A percentile compares a stretch with the other conserved stretches of the same genome.
Conservation (phyloP, 1,140 invertebrate genomes). For the Arctopsyche grandis region DNA sequence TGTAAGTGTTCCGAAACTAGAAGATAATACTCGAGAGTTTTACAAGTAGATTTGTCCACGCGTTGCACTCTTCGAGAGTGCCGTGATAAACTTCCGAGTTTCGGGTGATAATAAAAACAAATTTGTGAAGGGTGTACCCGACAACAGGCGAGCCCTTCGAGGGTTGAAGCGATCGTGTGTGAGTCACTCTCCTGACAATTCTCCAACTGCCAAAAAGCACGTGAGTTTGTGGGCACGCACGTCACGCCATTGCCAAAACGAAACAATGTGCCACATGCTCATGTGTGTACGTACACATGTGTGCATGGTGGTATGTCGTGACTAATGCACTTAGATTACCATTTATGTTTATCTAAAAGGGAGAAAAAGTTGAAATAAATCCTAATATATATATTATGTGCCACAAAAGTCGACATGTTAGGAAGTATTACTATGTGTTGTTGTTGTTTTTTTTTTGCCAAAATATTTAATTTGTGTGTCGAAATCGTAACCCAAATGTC, state of each 20-base stretch:
- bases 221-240: neutral
- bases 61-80: neutral
- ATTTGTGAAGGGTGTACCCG: neutral
- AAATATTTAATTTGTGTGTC: no score
- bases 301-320: neutral
- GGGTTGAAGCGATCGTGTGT: neutral
- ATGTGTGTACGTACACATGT: no score
- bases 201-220: neutral
- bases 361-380: neutral
- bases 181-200: neutral
- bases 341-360: neutral
- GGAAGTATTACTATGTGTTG: no score
- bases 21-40: no score
- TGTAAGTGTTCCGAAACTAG: no score
- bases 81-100: neutral
- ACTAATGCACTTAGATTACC: neutral
- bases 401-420: no score
- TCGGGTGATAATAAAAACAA: neutral
- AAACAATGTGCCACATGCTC: neutral
- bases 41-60: neutral
- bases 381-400: neutral
- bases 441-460: no score
- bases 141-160: neutral
- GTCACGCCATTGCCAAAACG: neutral
- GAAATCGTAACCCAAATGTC: no score